phyloP scores from a whole-genome alignment of 1,140 invertebrate genomes.

The Penaeus japonicus region DNA sequence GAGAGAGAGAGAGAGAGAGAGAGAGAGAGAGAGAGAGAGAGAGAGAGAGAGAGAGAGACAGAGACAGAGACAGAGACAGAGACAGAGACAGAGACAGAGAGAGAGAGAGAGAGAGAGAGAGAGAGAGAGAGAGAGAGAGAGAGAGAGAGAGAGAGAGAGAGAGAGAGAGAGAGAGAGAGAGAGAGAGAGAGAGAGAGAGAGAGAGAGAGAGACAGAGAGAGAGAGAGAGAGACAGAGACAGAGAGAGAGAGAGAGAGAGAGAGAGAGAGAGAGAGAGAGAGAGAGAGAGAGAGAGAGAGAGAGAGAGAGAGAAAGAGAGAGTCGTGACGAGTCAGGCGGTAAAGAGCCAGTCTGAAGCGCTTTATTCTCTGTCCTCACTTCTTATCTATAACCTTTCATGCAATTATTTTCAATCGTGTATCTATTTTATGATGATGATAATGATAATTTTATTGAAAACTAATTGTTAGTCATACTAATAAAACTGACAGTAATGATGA shows the following conservation, averaged over 20 bases:
- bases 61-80: too few relatives aligned
- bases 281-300: background rate
- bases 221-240: background rate
- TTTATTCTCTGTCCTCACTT: too few relatives aligned
- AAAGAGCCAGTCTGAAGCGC: background rate
- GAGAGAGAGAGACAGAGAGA: background rate
- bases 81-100: slow-evolving; percentile 6
- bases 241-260: background rate
- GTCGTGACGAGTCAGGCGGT: background rate
- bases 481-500: too few relatives aligned
- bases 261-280: background rate
- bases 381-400: too few relatives aligned
- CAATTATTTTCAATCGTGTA: too few relatives aligned
- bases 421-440: too few relatives aligned
- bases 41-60: background rate
- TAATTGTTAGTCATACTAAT: too few relatives aligned
- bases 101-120: slow-evolving; percentile 9
- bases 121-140: background rate
- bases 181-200: background rate
- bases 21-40: background rate
- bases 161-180: background rate
- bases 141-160: background rate
- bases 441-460: too few relatives aligned
- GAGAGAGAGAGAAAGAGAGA: background rate
- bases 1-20: slow-evolving; percentile 10